Base-by-base conservation (phyloP, 2,797 vertebrate genomes). In the Arremon brunneinucha region DNA sequence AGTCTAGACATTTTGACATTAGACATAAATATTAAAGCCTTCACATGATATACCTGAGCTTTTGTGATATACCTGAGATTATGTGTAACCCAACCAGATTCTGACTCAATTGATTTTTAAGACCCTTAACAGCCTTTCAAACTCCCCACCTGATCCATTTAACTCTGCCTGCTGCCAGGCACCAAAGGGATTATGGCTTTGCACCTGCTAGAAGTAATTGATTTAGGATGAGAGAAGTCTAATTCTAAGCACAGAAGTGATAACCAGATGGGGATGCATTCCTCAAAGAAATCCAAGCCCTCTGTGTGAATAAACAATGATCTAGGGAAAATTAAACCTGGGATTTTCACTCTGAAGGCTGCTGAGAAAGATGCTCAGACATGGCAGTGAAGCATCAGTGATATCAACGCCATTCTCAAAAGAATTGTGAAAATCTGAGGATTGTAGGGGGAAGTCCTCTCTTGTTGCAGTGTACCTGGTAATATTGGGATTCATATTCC, bases 91-190 rank as follows among this genome's bases (percentile, higher is more conserved):
- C 93, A 95, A 95, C 37, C 26, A 87, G 67, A 90, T 92, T 87
- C 65, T 68, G 80, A 91, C 89, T 94, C 87, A 91, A 90, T 69
- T 84, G 59, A 75, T 94, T 84, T 94, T 82, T 95, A 97, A 95
- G 71, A 89, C 89, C 93, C 67, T 87, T 71, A 64, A 57, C 1
- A 60, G 35, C 90, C 37, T 89, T 94, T 28, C 70, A 78, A 24
- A 41, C 28, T 92, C 28, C 35, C 39, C 41, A 59, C 39, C 50
- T 65, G 55, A 82, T 79, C 37, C 30, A 43, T 60, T 72, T 63
- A 89, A 83, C 32, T 82, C 35, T 72, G 18, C 43, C 50, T 71
- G 37, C 24, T 79, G 50, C 34, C 83, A 53, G 32, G 34, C 71
- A 74, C 87, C 57, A 64, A 68, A 71, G 57, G 46, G 79, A 95